These are phyloP conservation scores for Drosophila fuyamai DNA, from an alignment of 1,140 invertebrate species.

Conservation along the genomic window DNA sequence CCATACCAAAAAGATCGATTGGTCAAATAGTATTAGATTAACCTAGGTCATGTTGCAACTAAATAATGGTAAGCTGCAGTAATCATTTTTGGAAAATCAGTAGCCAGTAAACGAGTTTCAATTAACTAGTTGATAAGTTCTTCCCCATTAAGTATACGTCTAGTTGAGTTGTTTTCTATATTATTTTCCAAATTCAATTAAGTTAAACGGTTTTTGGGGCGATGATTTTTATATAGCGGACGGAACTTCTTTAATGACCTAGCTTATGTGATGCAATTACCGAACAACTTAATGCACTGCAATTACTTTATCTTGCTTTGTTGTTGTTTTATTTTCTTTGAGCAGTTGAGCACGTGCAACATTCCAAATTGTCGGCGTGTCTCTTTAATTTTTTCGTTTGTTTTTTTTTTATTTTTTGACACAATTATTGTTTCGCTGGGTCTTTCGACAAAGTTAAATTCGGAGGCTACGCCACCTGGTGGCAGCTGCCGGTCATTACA, in stretches of 20 bases:
- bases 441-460: constrained; percentile 18
- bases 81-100: not conserved
- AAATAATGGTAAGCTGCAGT: not conserved
- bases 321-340: constrained; percentile 25
- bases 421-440: constrained; percentile 52
- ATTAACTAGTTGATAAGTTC: constrained; percentile 12
- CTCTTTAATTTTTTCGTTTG: constrained; percentile 28
- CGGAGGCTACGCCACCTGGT: constrained; percentile 35
- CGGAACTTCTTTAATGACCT: constrained; percentile 26
- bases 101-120: constrained; percentile 12
- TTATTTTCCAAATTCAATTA: constrained; percentile 32
- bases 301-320: constrained; percentile 54
- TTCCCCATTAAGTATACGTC: constrained; percentile 4
- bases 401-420: constrained; percentile 46
- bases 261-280: constrained; percentile 52
- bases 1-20: not conserved
- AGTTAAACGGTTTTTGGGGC: constrained; percentile 7
- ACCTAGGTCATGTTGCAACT: constrained; percentile 23
- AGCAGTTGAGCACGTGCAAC: constrained; percentile 65
- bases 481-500: constrained; percentile 52
- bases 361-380: constrained; percentile 57
- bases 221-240: constrained; percentile 25
- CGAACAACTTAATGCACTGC: constrained; percentile 51
- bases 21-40: constrained; percentile 33
- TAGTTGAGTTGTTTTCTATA: constrained; percentile 5